These are phyloP conservation scores for Paraescarpia echinospica DNA, from an alignment of 1,140 invertebrate species.

Conservation along the genomic window DNA sequence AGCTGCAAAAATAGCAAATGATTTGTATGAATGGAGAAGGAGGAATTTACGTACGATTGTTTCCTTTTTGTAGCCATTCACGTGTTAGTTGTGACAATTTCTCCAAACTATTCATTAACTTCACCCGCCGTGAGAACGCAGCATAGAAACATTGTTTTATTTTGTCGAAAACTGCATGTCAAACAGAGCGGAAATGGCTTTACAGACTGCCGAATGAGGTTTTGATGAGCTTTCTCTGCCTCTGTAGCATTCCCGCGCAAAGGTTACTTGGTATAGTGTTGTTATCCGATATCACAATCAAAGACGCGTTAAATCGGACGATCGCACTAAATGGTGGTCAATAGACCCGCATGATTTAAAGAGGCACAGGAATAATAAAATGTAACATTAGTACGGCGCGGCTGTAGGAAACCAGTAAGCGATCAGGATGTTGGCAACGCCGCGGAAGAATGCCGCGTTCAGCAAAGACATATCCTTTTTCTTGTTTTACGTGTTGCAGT, in stretches of 20 bases:
- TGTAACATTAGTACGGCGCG: background rate
- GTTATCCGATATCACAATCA: background rate
- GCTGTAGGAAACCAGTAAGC: background rate
- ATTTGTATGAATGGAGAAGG: background rate
- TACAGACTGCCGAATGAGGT: background rate
- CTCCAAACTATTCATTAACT: conserved; percentile 16
- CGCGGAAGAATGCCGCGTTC: background rate
- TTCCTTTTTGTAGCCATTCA: background rate
- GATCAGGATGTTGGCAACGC: background rate
- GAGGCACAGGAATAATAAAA: background rate
- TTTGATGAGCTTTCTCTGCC: conserved; percentile 7
- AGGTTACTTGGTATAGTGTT: conserved; percentile 5
- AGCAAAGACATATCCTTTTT: background rate
- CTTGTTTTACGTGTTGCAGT: background rate
- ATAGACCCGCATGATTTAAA: background rate
- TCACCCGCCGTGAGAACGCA: conserved; percentile 1
- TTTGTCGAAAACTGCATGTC: conserved; percentile 27
- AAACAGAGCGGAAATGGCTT: conserved; percentile 32
- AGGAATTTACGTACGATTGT: background rate
- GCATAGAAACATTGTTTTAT: conserved; percentile 16
- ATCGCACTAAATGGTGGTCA: background rate
- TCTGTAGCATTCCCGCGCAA: background rate
- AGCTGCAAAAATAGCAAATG: background rate
- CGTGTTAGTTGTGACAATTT: background rate
- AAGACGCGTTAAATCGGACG: background rate